phyloP scores from a whole-genome alignment of 2,113 vertebrate genomes.

The Heterotilapia buettikoferi region DNA sequence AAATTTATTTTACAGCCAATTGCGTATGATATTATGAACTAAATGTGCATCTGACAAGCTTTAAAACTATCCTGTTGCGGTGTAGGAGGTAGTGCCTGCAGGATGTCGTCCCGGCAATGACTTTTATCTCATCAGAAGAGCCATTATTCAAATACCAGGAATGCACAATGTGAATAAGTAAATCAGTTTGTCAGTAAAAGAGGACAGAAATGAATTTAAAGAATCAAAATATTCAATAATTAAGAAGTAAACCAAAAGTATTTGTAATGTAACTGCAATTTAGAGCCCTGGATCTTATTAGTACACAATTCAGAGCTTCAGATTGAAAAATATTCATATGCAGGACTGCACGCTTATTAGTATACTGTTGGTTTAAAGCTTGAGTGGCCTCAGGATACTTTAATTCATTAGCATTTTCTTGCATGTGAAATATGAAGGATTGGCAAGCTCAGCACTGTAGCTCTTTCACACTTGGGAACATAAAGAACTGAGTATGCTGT shows the following conservation, averaged over 20 bases:
- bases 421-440: constrained; percentile 43
- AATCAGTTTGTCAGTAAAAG: background rate
- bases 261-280: background rate
- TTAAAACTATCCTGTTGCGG: background rate
- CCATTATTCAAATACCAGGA: background rate
- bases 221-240: background rate
- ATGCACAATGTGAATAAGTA: background rate
- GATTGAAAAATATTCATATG: background rate
- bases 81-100: background rate
- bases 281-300: background rate
- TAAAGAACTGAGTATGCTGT: background rate
- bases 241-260: background rate
- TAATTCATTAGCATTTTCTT: constrained; percentile 57
- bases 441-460: background rate
- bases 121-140: background rate
- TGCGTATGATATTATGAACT: background rate
- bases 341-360: background rate
- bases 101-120: background rate
- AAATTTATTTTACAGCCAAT: background rate
- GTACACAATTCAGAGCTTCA: background rate
- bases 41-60: background rate
- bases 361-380: constrained; percentile 2
- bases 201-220: background rate
- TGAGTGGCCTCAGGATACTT: constrained; percentile 32
- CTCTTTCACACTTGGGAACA: background rate